A percentile compares a stretch with the other conserved stretches of the same genome.
These are phyloP conservation scores for Stratiolaelaps scimitus DNA, from an alignment of 1,140 invertebrate genomes.

Conservation along the genomic window DNA sequence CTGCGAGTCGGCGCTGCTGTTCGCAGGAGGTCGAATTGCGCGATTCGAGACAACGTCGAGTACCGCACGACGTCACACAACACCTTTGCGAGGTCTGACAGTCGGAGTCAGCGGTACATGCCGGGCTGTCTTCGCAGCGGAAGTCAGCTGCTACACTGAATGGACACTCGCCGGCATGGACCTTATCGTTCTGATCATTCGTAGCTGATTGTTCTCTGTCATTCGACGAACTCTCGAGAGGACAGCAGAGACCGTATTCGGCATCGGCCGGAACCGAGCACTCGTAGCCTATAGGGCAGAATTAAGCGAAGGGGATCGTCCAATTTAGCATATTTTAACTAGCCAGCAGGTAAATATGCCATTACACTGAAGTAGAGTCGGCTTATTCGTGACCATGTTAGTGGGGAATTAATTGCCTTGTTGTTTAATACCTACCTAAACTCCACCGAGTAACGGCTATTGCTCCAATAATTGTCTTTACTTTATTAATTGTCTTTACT, in stretches of 20 bases:
- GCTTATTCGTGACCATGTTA: too few relatives aligned
- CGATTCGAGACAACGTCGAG: slow-evolving; percentile 48
- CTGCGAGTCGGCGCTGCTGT: slow-evolving; percentile 59
- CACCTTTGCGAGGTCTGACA: slow-evolving; percentile 9
- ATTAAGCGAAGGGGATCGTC: too few relatives aligned
- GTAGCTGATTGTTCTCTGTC: too few relatives aligned
- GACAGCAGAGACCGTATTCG: slow-evolving; percentile 12
- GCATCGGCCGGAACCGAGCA: slow-evolving; percentile 4
- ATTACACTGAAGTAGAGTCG: too few relatives aligned
- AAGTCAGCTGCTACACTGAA: slow-evolving; percentile 12
- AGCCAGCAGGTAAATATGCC: too few relatives aligned
- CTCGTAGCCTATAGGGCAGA: background rate
- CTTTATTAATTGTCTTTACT: too few relatives aligned
- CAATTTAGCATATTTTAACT: too few relatives aligned
- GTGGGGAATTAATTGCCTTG: too few relatives aligned
- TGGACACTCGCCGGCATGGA: slow-evolving; percentile 8
- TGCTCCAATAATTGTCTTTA: too few relatives aligned
- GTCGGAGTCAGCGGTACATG: slow-evolving; percentile 4
- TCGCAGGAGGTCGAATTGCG: slow-evolving; percentile 37
- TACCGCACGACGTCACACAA: slow-evolving; percentile 8
- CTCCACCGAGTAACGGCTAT: too few relatives aligned
- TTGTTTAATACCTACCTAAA: too few relatives aligned
- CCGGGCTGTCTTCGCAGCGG: slow-evolving; percentile 16
- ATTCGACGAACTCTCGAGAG: background rate
- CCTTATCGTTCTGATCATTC: background rate